Evolutionary conservation across 2,113 vertebrate genomes (phyloP), one percentile per base, ranked within the genome.

Genomic region (Etheostoma spectabile): DNA sequence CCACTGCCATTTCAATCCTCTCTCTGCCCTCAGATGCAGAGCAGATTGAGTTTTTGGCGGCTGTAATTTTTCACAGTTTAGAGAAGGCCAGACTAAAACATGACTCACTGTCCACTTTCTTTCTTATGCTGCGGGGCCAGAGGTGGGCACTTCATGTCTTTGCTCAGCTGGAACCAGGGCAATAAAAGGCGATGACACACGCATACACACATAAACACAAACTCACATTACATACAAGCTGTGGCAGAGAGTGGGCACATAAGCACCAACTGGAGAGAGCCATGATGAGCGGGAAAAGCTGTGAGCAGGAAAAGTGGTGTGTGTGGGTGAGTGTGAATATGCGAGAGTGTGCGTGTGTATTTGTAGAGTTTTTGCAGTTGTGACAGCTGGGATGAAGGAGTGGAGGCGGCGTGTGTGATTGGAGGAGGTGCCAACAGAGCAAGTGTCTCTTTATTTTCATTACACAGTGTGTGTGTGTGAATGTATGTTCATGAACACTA

Each of bases 311-410:
- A 85, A 91, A 92, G 86, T 90, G 88, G 82, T 91, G 91, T 92
- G 92, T 93, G 93, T 93, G 92, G 88, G 93, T 90, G 92, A 90
- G 93, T 93, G 93, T 89, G 93, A 91, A 91, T 92, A 80, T 90
- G 90, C 6, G 71, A 89, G 88, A 85, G 88, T 84, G 88, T 74
- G 93, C 53, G 76, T 83, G 90, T 92, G 91, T 94, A 90, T 93
- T 92, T 90, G 90, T 90, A 86, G 85, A 89, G 90, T 85, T 91
- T 93, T 88, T 94, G 93, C 93, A 94, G 93, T 94, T 93, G 93
- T 94, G 93, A 94, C 93, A 94, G 93, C 93, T 94, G 93, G 93
- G 92, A 93, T 92, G 93, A 93, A 86, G 92, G 93, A 93, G 92
- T 93, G 93, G 92, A 92, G 92, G 93, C 92, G 93, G 91, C 83